Conservation (phyloP, 2,888 invertebrate species). For the Oegoconia quadripuncta region DNA sequence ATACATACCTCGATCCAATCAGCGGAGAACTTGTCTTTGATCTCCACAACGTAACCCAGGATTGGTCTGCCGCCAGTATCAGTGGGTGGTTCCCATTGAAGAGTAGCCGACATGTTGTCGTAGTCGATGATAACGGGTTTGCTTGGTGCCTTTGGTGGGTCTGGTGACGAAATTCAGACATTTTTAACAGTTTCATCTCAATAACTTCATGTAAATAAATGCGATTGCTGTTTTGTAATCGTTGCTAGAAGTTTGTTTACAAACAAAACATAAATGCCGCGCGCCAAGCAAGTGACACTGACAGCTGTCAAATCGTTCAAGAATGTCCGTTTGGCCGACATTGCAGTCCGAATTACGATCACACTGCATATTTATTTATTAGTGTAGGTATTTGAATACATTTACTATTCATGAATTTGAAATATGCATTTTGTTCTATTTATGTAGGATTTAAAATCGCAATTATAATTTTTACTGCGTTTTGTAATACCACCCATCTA, state of each 20-base stretch:
- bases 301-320: conserved; percentile 3
- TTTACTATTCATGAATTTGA: no score
- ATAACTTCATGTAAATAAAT: background rate
- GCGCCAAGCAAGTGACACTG: conserved; percentile 6
- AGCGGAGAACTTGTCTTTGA: conserved; percentile 92
- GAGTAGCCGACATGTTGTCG: conserved; percentile 93
- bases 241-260: no score
- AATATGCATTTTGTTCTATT: no score
- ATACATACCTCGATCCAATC: conserved; percentile 88
- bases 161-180: conserved; percentile 53
- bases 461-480: no score
- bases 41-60: conserved; percentile 92
- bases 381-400: no score
- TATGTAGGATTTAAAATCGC: no score
- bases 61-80: conserved; percentile 96
- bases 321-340: background rate
- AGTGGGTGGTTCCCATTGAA: conserved; percentile 94
- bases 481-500: no score
- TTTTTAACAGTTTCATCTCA: background rate
- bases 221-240: background rate
- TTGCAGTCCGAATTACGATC: background rate
- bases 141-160: conserved; percentile 93
- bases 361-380: background rate
- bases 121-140: conserved; percentile 96
- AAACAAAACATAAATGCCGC: conserved; percentile 21